Evolutionary conservation across 2,797 vertebrate species (phyloP), one percentile per base, ranked within the genome.

Genomic region (Meriones psammophilus): DNA sequence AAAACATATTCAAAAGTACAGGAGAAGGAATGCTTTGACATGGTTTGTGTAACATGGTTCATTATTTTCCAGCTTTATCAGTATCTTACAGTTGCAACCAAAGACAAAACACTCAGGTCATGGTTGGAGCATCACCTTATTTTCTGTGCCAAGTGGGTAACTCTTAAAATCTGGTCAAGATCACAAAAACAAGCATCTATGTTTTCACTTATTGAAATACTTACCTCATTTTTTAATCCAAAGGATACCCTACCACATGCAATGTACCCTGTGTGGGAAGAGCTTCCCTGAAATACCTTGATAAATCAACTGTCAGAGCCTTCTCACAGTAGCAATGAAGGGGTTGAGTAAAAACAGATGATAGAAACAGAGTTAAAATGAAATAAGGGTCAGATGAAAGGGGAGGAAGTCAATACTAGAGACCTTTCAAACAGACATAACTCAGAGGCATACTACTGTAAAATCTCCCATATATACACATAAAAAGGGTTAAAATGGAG

Each of bases 251-350:
- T 18, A 87, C 14, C 18, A 26, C 22, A 68, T 60, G 28, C 10
- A 56, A 24, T 66, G 9, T 33, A 78, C 36, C 39, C 22, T 50
- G 10, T 66, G 64, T 84, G 71, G 42, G 39, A 84, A 86, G 30
- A 76, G 46, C 68, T 74, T 54, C 66, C 36, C 50, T 94, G 50
- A 28, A 60, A 68, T 39, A 7, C 20, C n/a, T 46, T 60, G 13
- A 74, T 79, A 69, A 74, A 26, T 90, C 71, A 76, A 64, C 66
- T 89, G 36, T 64, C 81, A n/a, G 60, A 76, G 50, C 33, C 50
- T 92, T 87, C 50, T 5, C 73, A 90, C 92, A 96, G 5, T 95
- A 96, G 54, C 85, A 96, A 77, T 88, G 54, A 96, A 85, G 39
- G 88, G 84, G 36, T 17, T 71, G 64, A 93, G n/a, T 66, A 33